Percentiles rank a stretch among this genome's conserved stretches.
phyloP scores from a whole-genome alignment of 2,888 invertebrate species.

The Glyphotaelius pellucidus region DNA sequence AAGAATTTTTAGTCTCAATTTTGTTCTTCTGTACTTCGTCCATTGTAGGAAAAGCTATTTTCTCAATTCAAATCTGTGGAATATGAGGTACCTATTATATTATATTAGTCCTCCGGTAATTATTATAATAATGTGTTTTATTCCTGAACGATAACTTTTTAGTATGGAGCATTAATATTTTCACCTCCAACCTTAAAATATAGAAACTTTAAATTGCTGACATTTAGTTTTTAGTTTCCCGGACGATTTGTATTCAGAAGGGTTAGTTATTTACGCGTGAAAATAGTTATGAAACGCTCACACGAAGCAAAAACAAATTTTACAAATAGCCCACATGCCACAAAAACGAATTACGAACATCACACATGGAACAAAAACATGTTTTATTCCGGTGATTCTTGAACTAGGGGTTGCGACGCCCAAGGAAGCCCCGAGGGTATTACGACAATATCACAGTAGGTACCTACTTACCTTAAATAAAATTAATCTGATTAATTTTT shows the following conservation, averaged over 20 bases:
- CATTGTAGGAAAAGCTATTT: not conserved
- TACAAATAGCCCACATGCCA: not conserved
- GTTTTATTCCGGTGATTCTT: not conserved
- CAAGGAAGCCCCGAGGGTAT: not conserved
- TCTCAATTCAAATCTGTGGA: not conserved
- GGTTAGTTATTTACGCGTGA: not conserved
- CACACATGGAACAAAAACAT: not conserved
- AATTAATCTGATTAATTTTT: too few relatives aligned
- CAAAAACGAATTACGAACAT: not conserved
- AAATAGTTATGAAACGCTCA: not conserved
- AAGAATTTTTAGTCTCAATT: not conserved
- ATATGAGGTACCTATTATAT: not conserved
- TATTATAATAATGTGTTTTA: not conserved
- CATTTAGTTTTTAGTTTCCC: conserved; percentile 29
- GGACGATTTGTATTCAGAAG: not conserved
- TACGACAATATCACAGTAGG: not conserved
- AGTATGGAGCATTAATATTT: not conserved
- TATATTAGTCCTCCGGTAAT: not conserved
- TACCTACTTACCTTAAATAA: not conserved
- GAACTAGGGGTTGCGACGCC: not conserved
- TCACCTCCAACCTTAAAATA: not conserved
- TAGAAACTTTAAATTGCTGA: conserved; percentile 39
- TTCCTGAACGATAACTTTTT: conserved; percentile 29
- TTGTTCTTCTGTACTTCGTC: not conserved
- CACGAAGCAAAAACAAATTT: not conserved